Conservation (phyloP, 2,888 invertebrate genomes). For the Himalopsyche tibetana region DNA sequence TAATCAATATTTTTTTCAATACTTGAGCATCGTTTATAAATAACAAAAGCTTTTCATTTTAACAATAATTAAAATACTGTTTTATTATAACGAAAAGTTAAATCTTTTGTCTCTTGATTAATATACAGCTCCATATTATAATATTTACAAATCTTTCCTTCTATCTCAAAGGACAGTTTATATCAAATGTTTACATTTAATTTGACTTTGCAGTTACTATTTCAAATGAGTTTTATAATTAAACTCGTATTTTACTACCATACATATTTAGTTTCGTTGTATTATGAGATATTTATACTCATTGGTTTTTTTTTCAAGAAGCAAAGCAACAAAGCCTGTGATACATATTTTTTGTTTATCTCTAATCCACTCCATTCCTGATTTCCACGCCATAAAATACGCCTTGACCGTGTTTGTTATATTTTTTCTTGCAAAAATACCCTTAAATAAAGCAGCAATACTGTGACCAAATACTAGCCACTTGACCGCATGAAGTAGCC, state of each 20-base stretch:
- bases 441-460: slow-evolving; percentile 18
- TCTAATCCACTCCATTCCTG: slow-evolving; percentile 29
- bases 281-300: not conserved
- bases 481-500: slow-evolving; percentile 20
- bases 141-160: not conserved
- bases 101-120: not conserved
- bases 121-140: not conserved
- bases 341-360: not conserved
- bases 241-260: not conserved
- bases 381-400: slow-evolving; percentile 29
- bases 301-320: not conserved
- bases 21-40: too few relatives aligned
- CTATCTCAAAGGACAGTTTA: not conserved
- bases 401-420: slow-evolving; percentile 5
- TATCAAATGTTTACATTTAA: slow-evolving; percentile 6
- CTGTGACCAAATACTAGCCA: slow-evolving; percentile 8
- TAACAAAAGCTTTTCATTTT: too few relatives aligned
- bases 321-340: not conserved
- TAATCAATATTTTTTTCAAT: not conserved
- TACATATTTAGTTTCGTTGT: not conserved
- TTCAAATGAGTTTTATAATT: not conserved
- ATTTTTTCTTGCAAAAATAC: slow-evolving; percentile 7
- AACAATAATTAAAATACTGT: not conserved
- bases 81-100: not conserved
- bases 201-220: not conserved